Evolutionary conservation across 2,888 invertebrate genomes (phyloP).

Genomic region (Lissonota sp.): DNA sequence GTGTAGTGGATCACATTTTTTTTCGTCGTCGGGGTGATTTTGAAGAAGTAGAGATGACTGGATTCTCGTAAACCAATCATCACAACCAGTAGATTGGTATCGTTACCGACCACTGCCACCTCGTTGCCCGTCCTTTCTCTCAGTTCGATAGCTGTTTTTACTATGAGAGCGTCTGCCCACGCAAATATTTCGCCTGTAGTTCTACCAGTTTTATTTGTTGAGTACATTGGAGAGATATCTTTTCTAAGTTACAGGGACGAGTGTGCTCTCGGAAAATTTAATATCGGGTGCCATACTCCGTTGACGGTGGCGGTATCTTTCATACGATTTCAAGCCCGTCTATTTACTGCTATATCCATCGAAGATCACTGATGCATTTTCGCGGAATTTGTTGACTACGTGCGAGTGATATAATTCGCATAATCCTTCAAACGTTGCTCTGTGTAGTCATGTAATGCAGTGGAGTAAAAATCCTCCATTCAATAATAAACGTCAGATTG

Average conservation of each 20-base stretch:
- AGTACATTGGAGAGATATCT: slow-evolving; percentile 65
- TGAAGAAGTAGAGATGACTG: slow-evolving; percentile 11
- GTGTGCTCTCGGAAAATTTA: slow-evolving; percentile 53
- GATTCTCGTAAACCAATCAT: slow-evolving; percentile 32
- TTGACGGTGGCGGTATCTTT: slow-evolving; percentile 41
- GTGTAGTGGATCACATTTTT: slow-evolving; percentile 47
- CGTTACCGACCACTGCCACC: slow-evolving; percentile 53
- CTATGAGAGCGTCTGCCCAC: slow-evolving; percentile 63
- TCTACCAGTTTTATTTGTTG: slow-evolving; percentile 64
- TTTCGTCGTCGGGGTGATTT: slow-evolving; percentile 7
- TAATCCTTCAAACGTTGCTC: slow-evolving; percentile 7
- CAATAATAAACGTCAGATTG: slow-evolving; percentile 1
- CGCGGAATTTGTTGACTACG: not conserved
- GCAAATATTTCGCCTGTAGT: slow-evolving; percentile 56
- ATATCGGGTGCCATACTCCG: slow-evolving; percentile 61
- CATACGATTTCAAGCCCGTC: slow-evolving; percentile 63
- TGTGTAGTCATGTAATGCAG: slow-evolving; percentile 6
- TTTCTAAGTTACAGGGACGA: slow-evolving; percentile 59
- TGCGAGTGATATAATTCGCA: slow-evolving; percentile 17
- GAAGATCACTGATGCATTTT: slow-evolving; percentile 58
- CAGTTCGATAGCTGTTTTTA: slow-evolving; percentile 46
- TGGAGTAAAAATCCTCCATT: slow-evolving; percentile 17
- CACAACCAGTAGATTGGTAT: slow-evolving; percentile 59
- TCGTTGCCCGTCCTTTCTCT: slow-evolving; percentile 27
- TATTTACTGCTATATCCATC: slow-evolving; percentile 64